A percentile compares a stretch with the other conserved stretches of the same genome.
phyloP scores from a whole-genome alignment of 2,113 vertebrate species.

The Copsychus sechellarum region DNA sequence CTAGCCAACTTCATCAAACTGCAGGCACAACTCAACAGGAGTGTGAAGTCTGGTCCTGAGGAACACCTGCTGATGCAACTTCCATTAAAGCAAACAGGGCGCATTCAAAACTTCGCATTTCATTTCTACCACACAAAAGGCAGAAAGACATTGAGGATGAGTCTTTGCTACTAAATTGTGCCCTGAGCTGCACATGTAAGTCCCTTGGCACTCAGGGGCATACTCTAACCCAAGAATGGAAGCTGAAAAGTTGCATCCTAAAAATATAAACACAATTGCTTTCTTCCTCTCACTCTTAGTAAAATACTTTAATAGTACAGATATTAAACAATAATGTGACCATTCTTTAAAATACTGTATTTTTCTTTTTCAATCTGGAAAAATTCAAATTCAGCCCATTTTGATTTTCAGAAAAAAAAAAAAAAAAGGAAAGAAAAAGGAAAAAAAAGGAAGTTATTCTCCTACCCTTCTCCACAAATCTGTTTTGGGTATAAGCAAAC shows the following conservation, averaged over 20 bases:
- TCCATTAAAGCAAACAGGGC: not conserved
- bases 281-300: not conserved
- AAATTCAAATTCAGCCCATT: not conserved
- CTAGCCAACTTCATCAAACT: not conserved
- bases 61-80: not conserved
- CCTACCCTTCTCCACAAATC: not conserved
- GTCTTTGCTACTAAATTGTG: not conserved
- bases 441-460: not conserved
- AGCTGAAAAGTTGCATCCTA: not conserved
- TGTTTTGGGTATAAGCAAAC: not conserved
- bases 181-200: not conserved
- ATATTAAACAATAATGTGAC: not conserved
- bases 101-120: not conserved
- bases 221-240: not conserved
- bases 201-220: not conserved
- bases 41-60: not conserved
- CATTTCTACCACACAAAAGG: not conserved
- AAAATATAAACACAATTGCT: not conserved
- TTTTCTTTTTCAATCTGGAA: not conserved
- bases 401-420: not conserved
- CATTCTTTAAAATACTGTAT: not conserved
- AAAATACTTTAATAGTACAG: not conserved
- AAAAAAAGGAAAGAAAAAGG: accelerated
- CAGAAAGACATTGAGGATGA: not conserved
- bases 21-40: not conserved